A percentile compares a stretch with the other conserved stretches of the same genome.
Conservation (phyloP, 1,140 invertebrate genomes). For the Sitobion miscanthi region DNA sequence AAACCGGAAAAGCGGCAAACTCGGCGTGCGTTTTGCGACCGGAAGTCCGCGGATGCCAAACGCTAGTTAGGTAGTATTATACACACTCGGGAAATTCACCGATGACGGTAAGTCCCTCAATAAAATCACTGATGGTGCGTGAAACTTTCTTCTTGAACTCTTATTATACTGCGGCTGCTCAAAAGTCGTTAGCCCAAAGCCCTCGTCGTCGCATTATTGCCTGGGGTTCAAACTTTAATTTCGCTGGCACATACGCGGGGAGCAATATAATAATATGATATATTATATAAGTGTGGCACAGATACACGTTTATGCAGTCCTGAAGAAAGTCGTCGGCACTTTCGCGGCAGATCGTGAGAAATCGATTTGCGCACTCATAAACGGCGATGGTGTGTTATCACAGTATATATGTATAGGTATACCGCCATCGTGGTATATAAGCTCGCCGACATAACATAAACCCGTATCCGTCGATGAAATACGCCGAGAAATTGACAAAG, state of each 20-base stretch:
- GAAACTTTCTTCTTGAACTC: constrained; percentile 45
- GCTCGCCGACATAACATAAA: neutral
- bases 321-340: neutral
- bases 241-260: neutral
- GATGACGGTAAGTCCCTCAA: constrained; percentile 11
- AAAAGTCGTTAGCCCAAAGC: constrained; percentile 22
- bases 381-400: neutral
- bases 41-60: neutral
- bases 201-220: neutral
- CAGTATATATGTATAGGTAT: neutral
- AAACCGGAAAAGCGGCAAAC: neutral
- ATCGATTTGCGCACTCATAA: neutral
- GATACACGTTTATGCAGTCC: neutral
- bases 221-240: neutral
- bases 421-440: neutral
- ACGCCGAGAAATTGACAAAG: neutral
- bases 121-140: neutral
- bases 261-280: neutral
- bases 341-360: neutral
- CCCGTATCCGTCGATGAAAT: neutral
- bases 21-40: neutral
- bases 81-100: neutral
- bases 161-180: neutral
- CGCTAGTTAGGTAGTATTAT: too few relatives aligned
- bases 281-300: neutral